A percentile compares a stretch with the other conserved stretches of the same genome.
phyloP scores from a whole-genome alignment of 30 jellyfish, hydroid and myxozoan species.

The Sanderia malayensis region DNA sequence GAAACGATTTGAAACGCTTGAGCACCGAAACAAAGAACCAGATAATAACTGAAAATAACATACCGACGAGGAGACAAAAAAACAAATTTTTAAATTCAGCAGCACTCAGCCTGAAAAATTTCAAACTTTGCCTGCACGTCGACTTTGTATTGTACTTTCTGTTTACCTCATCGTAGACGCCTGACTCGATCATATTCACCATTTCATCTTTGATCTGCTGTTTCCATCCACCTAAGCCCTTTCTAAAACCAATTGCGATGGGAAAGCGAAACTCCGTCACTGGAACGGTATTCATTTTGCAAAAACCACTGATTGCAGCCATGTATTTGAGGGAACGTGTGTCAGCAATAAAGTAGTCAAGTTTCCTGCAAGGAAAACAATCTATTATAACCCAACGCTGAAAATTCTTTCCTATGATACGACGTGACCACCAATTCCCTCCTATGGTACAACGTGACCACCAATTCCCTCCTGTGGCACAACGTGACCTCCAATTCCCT shows the following conservation, averaged over 20 bases:
- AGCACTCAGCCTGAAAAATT: neutral
- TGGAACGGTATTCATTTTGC: neutral
- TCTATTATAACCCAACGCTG: too few relatives aligned
- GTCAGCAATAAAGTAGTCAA: neutral
- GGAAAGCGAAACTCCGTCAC: neutral
- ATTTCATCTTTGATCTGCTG: neutral
- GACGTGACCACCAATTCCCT: too few relatives aligned
- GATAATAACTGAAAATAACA: neutral
- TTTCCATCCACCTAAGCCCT: neutral
- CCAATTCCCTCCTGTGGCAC: too few relatives aligned
- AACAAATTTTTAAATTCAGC: too few relatives aligned
- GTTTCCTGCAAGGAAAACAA: too few relatives aligned
- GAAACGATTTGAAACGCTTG: too few relatives aligned
- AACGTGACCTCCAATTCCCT: too few relatives aligned
- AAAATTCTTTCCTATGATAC: too few relatives aligned
- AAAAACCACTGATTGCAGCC: neutral
- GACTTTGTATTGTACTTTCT: too few relatives aligned
- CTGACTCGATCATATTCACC: neutral
- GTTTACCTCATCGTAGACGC: neutral
- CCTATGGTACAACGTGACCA: too few relatives aligned
- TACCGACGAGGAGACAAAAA: neutral
- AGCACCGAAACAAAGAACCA: too few relatives aligned
- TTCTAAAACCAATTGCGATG: neutral
- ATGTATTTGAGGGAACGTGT: neutral
- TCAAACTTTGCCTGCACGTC: neutral